phyloP scores from a whole-genome alignment of 2,113 vertebrate genomes.

The Heterocephalus glaber region DNA sequence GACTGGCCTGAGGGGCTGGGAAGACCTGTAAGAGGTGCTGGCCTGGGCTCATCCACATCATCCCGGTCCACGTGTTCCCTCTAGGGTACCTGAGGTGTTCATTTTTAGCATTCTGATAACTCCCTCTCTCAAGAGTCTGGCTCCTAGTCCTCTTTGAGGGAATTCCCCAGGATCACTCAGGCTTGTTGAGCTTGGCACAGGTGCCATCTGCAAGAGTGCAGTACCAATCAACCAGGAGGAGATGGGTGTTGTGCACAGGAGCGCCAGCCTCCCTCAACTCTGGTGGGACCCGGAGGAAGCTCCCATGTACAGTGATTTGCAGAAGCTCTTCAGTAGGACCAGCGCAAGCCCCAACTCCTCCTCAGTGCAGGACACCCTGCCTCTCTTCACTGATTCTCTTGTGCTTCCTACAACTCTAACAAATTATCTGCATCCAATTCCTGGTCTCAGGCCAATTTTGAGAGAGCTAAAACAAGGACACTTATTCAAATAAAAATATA shows the following conservation, averaged over 20 bases:
- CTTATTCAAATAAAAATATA: not conserved
- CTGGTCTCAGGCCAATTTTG: not conserved
- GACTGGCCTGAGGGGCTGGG: not conserved
- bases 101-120: not conserved
- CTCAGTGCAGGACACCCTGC: not conserved
- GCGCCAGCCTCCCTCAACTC: not conserved
- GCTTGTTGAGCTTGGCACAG: not conserved
- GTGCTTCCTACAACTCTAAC: not conserved
- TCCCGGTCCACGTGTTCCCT: not conserved
- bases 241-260: not conserved
- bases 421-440: no score
- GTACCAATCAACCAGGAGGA: not conserved
- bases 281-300: not conserved
- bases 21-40: fast-evolving
- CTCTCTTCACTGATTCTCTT: not conserved
- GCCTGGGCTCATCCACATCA: not conserved
- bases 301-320: not conserved
- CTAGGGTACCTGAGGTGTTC: fast-evolving
- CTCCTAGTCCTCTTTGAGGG: not conserved
- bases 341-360: not conserved
- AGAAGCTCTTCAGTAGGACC: not conserved
- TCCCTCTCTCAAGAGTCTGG: not conserved
- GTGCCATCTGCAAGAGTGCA: not conserved
- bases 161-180: not conserved
- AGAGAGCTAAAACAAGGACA: not conserved